Evolutionary conservation across 1,140 invertebrate species (phyloP).

Genomic region (Brachionus rotundiformis): DNA sequence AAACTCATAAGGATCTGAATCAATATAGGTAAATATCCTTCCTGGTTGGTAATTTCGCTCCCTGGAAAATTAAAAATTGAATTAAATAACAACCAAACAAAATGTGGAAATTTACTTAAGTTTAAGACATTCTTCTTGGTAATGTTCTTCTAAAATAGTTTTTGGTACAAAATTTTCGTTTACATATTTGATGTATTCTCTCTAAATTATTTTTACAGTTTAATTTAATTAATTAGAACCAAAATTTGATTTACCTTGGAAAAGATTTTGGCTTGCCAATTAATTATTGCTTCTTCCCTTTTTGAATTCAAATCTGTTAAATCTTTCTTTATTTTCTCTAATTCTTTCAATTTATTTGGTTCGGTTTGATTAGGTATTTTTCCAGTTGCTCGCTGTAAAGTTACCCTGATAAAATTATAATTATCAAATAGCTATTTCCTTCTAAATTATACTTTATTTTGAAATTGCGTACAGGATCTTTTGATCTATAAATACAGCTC

Average conservation of each 20-base stretch:
- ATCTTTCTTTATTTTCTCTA: background rate
- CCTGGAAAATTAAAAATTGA: background rate
- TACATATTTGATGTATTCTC: constrained; percentile 28
- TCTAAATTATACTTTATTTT: constrained; percentile 33
- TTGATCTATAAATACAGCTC: constrained; percentile 38
- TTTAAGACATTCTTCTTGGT: constrained; percentile 33
- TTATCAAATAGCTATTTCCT: background rate
- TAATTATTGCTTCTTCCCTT: constrained; percentile 32
- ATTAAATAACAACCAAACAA: background rate
- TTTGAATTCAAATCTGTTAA: background rate
- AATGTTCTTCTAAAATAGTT: constrained; percentile 33
- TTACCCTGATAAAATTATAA: background rate
- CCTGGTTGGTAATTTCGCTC: background rate
- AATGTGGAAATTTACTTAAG: constrained; percentile 5
- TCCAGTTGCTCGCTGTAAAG: constrained; percentile 19
- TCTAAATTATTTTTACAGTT: background rate
- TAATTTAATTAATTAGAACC: too few relatives aligned
- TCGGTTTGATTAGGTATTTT: background rate
- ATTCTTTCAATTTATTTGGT: constrained; percentile 1
- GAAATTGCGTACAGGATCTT: constrained; percentile 46
- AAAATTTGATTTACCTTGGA: constrained; percentile 1
- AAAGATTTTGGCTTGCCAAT: constrained; percentile 48
- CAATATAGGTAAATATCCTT: constrained; percentile 51
- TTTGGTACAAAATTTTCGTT: background rate
- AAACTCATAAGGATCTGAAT: constrained; percentile 37